Conservation (phyloP, 2,113 vertebrate genomes). For the Chaetodon trifascialis region DNA sequence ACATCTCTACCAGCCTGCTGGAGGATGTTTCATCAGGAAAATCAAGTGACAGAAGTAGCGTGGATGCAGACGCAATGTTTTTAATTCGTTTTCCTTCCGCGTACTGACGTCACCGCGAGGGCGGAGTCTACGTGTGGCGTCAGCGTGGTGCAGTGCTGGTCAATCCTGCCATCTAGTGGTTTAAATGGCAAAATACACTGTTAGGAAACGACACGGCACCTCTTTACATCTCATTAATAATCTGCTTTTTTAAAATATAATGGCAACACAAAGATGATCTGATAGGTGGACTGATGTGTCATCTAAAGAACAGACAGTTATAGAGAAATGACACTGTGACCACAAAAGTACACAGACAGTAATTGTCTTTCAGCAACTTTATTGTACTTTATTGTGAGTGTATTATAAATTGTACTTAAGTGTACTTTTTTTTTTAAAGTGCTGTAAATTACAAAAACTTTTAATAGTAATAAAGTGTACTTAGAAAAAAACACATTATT, state of each 20-base stretch:
- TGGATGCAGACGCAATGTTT: background rate
- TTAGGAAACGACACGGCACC: background rate
- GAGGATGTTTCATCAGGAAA: background rate
- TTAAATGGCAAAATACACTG: accelerated
- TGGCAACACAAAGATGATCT: too few relatives aligned
- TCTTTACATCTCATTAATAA: background rate
- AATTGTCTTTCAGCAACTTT: too few relatives aligned
- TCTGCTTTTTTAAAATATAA: background rate
- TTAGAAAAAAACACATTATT: too few relatives aligned
- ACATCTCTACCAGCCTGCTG: slow-evolving; percentile 44
- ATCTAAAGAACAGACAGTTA: background rate
- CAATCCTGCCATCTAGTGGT: slow-evolving; percentile 25
- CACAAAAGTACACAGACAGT: background rate
- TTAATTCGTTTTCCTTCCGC: slow-evolving; percentile 56
- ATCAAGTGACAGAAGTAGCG: background rate
- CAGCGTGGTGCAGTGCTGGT: accelerated
- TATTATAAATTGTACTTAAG: too few relatives aligned
- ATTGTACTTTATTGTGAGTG: too few relatives aligned
- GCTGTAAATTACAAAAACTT: too few relatives aligned
- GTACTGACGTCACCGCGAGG: slow-evolving; percentile 28
- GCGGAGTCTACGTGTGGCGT: background rate
- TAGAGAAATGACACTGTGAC: background rate
- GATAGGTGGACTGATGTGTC: background rate
- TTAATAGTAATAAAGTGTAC: too few relatives aligned
- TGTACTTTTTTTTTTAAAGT: too few relatives aligned